phyloP scores from a whole-genome alignment of 2,113 vertebrate genomes.

The Noturus placidus region DNA sequence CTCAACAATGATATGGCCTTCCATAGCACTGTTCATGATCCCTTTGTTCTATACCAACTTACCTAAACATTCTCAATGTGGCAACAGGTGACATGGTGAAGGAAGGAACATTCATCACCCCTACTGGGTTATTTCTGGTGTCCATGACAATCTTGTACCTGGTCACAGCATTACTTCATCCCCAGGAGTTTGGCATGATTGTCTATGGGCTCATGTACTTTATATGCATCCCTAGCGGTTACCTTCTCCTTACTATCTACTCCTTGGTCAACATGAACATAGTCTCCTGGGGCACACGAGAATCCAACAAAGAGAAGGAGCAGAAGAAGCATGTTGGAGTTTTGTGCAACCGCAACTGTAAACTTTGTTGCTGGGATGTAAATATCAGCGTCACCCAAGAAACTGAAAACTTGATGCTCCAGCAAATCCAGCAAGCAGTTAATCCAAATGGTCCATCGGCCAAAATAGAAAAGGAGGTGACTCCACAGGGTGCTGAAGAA shows the following conservation, averaged over 20 bases:
- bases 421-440: slow-evolving; percentile 63
- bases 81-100: slow-evolving; percentile 73
- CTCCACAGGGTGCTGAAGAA: background rate
- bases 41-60: background rate
- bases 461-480: background rate
- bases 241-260: slow-evolving; percentile 79
- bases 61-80: background rate
- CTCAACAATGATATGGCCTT: background rate
- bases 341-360: slow-evolving; percentile 70
- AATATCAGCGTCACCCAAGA: slow-evolving; percentile 72
- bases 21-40: background rate
- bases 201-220: slow-evolving; percentile 80
- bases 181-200: slow-evolving; percentile 73
- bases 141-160: slow-evolving; percentile 72
- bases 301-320: slow-evolving; percentile 65
- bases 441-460: slow-evolving; percentile 35
- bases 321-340: slow-evolving; percentile 59
- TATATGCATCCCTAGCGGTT: slow-evolving; percentile 80
- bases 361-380: slow-evolving; percentile 75
- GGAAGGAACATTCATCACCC: slow-evolving; percentile 74
- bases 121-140: slow-evolving; percentile 76
- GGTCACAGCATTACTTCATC: slow-evolving; percentile 75
- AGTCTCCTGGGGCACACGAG: slow-evolving; percentile 81
- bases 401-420: slow-evolving; percentile 66
- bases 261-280: slow-evolving; percentile 79